These are phyloP conservation scores for Carposina sasakii DNA, from an alignment of 1,140 invertebrate genomes.

Conservation along the genomic window DNA sequence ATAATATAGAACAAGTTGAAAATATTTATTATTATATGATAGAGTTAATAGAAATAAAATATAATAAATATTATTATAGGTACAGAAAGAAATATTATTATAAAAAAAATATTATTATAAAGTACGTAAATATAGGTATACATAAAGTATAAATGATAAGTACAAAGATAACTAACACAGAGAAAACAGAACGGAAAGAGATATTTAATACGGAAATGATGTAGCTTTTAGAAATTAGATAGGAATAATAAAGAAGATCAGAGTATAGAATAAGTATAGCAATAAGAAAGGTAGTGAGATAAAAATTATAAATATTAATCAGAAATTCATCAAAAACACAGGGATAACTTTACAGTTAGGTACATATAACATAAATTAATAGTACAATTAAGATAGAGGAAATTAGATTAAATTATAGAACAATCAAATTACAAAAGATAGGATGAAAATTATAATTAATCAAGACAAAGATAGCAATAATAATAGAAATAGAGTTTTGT, in stretches of 20 bases:
- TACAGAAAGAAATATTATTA: no score
- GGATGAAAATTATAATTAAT: background rate
- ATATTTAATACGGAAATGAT: background rate
- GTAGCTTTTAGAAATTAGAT: background rate
- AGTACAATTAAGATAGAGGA: no score
- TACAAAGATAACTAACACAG: no score
- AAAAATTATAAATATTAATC: constrained; percentile 8
- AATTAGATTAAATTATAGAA: background rate
- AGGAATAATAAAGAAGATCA: constrained; percentile 3
- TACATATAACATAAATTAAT: no score
- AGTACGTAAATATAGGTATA: no score
- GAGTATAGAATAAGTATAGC: background rate
- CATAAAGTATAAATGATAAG: no score
- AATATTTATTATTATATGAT: no score
- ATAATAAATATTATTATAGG: no score
- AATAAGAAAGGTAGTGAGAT: background rate
- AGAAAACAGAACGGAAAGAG: no score
- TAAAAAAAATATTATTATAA: no score
- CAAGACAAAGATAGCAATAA: background rate
- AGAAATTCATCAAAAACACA: background rate
- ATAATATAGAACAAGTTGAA: no score
- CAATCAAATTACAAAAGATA: background rate
- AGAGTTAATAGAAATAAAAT: no score
- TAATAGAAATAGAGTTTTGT: background rate
- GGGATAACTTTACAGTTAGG: background rate